phyloP scores from a whole-genome alignment of 2,797 vertebrate species.

The Babyrousa celebensis region DNA sequence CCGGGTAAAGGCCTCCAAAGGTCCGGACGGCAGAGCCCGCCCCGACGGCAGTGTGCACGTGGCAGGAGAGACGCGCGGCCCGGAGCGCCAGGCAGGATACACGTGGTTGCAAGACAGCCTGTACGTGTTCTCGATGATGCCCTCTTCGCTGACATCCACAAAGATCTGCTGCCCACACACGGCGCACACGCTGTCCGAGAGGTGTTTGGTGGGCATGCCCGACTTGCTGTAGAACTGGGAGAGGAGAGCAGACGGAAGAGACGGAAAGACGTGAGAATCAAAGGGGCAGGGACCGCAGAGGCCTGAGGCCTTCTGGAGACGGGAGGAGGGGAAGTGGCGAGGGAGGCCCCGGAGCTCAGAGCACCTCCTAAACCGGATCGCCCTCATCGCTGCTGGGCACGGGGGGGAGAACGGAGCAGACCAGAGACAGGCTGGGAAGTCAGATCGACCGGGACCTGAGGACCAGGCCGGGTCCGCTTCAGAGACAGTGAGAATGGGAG shows the following conservation, averaged over 20 bases:
- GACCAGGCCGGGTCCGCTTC: background rate
- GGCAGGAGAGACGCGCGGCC: background rate
- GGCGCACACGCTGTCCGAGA: conserved; percentile 98
- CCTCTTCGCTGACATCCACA: conserved; percentile 98
- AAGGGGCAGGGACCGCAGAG: background rate
- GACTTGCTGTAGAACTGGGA: conserved; percentile 98
- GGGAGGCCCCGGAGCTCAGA: background rate
- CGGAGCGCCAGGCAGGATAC: conserved; percentile 94
- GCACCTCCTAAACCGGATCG: background rate
- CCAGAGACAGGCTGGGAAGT: background rate
- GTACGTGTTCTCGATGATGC: conserved; percentile 99
- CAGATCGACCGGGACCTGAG: background rate
- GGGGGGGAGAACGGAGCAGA: background rate
- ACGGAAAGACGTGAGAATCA: conserved; percentile 65
- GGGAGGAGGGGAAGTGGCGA: background rate
- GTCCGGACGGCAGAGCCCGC: background rate
- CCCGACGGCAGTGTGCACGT: background rate
- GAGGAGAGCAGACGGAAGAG: conserved; percentile 39
- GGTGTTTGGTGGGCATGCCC: conserved; percentile 99
- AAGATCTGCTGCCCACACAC: conserved; percentile 99
- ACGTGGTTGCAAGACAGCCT: conserved; percentile 99
- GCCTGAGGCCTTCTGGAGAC: background rate
- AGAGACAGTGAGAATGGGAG: background rate
- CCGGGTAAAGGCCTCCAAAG: background rate
- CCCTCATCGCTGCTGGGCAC: background rate